These are phyloP conservation scores for Phyllopteryx taeniolatus DNA, from an alignment of 2,113 vertebrate species.

Conservation along the genomic window DNA sequence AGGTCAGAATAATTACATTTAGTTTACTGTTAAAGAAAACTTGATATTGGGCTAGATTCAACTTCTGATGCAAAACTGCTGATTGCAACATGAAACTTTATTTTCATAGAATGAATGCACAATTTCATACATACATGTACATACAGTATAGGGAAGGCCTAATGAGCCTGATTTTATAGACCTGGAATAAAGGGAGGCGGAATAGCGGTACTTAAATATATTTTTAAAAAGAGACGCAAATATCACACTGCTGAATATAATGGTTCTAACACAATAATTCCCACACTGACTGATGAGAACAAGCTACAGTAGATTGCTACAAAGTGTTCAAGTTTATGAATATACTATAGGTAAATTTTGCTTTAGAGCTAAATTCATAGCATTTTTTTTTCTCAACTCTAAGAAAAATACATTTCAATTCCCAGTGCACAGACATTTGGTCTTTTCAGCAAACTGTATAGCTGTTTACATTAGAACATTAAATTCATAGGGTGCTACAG, in stretches of 20 bases:
- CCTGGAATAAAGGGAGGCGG: conserved; percentile 43
- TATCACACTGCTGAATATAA: conserved; percentile 50
- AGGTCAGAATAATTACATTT: neutral
- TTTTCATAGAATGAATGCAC: conserved; percentile 65
- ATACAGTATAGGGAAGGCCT: conserved; percentile 54
- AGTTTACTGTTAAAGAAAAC: neutral
- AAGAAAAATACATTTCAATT: conserved; percentile 73
- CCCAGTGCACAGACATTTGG: conserved; percentile 76
- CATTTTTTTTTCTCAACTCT: conserved; percentile 60
- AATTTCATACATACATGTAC: conserved; percentile 66
- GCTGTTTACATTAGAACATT: conserved; percentile 36
- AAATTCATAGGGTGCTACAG: conserved; percentile 34
- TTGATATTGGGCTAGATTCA: neutral
- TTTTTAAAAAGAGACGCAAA: conserved; percentile 36
- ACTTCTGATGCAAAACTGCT: neutral
- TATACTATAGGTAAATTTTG: conserved; percentile 71
- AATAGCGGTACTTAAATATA: conserved; percentile 54
- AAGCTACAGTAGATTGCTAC: conserved; percentile 69
- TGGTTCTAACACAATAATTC: conserved; percentile 43
- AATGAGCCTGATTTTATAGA: conserved; percentile 34
- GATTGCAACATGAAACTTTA: conserved; percentile 67
- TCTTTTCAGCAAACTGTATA: conserved; percentile 57
- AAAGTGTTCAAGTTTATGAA: conserved; percentile 73
- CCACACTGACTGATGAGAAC: conserved; percentile 52
- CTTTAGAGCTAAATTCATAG: conserved; percentile 64